Evolutionary conservation across 2,113 vertebrate species (phyloP).

Genomic region (Zingel zingel): DNA sequence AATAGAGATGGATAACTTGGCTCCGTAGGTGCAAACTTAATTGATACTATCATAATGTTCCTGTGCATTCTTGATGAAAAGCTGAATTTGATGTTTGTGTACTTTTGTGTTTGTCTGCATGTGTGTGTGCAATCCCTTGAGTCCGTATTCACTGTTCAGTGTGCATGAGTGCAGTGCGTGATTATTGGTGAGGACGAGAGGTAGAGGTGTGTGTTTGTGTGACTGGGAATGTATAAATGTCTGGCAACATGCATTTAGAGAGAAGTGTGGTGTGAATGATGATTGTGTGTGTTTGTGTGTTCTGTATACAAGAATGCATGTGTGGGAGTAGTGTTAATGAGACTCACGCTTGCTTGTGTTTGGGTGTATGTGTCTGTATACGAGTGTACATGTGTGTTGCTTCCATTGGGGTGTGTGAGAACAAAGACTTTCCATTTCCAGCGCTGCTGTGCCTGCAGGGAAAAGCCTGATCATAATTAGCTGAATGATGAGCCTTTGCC

Average conservation of each 20-base stretch:
- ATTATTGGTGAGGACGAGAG: slow-evolving; percentile 30
- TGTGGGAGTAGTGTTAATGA: slow-evolving; percentile 47
- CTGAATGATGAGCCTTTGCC: slow-evolving; percentile 86
- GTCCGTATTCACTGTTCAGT: slow-evolving; percentile 2
- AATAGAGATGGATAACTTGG: slow-evolving; percentile 63
- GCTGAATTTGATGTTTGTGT: slow-evolving; percentile 38
- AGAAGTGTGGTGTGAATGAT: slow-evolving; percentile 42
- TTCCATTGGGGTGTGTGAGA: slow-evolving; percentile 85
- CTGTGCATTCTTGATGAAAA: slow-evolving; percentile 36
- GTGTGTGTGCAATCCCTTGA: background rate
- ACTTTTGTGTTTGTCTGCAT: background rate
- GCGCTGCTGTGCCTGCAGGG: slow-evolving; percentile 83
- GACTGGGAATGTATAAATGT: slow-evolving; percentile 31
- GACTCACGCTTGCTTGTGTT: slow-evolving; percentile 52
- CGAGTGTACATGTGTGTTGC: slow-evolving; percentile 62
- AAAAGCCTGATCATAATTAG: slow-evolving; percentile 88
- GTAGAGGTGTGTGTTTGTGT: slow-evolving; percentile 47
- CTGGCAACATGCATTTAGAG: slow-evolving; percentile 55
- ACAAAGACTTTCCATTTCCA: slow-evolving; percentile 87
- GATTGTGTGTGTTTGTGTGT: slow-evolving; percentile 22
- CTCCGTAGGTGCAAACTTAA: slow-evolving; percentile 55
- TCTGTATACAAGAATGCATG: slow-evolving; percentile 18
- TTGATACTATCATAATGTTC: slow-evolving; percentile 59
- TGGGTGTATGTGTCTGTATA: slow-evolving; percentile 51
- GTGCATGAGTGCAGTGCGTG: slow-evolving; percentile 16